These are phyloP conservation scores for Tachycineta bicolor DNA, from an alignment of 2,113 vertebrate genomes.

Conservation along the genomic window DNA sequence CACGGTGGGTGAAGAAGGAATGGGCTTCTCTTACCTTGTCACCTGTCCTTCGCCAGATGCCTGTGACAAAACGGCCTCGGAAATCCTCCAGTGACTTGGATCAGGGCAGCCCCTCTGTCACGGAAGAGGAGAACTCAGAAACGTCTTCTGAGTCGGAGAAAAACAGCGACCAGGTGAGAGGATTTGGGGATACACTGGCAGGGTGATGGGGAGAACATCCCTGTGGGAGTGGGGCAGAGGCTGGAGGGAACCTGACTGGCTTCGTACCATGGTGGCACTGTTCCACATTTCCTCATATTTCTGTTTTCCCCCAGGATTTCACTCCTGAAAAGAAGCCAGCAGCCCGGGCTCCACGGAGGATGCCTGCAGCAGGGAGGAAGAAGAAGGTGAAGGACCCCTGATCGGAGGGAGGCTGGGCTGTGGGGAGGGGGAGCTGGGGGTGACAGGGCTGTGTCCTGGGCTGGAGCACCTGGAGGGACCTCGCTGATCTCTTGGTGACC, in stretches of 20 bases:
- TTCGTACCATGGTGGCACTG: fast-evolving
- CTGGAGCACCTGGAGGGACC: not conserved
- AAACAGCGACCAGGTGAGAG: slow-evolving; percentile 92
- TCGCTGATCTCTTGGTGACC: fast-evolving
- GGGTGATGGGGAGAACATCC: not conserved
- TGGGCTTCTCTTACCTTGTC: not conserved
- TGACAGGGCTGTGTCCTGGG: not conserved
- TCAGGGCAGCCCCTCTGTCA: slow-evolving; percentile 85
- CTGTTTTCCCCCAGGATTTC: slow-evolving; percentile 82
- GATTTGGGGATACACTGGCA: fast-evolving
- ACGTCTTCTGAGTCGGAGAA: slow-evolving; percentile 90
- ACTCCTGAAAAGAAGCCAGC: slow-evolving; percentile 89
- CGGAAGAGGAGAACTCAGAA: slow-evolving; percentile 89
- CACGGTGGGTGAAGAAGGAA: not conserved
- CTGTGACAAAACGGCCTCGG: slow-evolving; percentile 80
- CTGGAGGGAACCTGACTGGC: no score
- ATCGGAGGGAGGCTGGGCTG: not conserved
- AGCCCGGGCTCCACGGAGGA: slow-evolving; percentile 65
- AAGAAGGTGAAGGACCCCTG: slow-evolving; percentile 65
- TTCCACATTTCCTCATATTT: not conserved
- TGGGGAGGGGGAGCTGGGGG: not conserved
- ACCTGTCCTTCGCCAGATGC: slow-evolving; percentile 48
- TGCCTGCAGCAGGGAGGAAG: slow-evolving; percentile 75
- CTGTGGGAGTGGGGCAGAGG: not conserved
- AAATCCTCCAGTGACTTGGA: slow-evolving; percentile 90